Percentiles rank a stretch among this genome's conserved stretches.
phyloP scores from a whole-genome alignment of 2,888 invertebrate species.

The Tinea semifulvella region DNA sequence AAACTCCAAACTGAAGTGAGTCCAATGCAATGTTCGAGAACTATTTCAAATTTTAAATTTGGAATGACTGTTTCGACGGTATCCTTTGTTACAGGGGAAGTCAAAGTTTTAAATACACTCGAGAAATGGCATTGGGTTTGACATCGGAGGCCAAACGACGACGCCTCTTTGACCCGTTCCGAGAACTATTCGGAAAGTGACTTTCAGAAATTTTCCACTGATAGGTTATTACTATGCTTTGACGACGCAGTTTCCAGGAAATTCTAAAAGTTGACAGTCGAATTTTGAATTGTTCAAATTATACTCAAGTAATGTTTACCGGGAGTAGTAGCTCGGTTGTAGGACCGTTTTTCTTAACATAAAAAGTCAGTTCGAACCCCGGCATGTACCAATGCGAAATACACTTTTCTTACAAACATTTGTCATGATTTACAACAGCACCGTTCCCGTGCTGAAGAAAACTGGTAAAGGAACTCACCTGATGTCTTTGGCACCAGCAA shows the following conservation, averaged over 20 bases:
- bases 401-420: no score
- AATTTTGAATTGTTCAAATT: slow-evolving; percentile 24
- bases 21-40: background rate
- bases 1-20: background rate
- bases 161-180: slow-evolving; percentile 27
- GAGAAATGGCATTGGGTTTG: slow-evolving; percentile 13
- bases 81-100: background rate
- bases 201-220: slow-evolving; percentile 26
- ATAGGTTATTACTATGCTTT: slow-evolving; percentile 20
- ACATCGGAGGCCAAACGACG: slow-evolving; percentile 21
- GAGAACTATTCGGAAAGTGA: slow-evolving; percentile 34
- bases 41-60: slow-evolving; percentile 1
- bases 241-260: no score
- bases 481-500: no score
- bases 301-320: background rate
- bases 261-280: no score
- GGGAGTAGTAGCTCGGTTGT: no score
- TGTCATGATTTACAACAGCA: no score
- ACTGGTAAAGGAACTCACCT: no score
- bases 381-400: no score
- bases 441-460: no score
- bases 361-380: no score
- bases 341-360: no score
- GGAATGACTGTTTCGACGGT: slow-evolving; percentile 3
- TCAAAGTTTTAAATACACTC: slow-evolving; percentile 9